Evolutionary conservation across 2,797 vertebrate genomes (phyloP).

Genomic region (Tragelaphus eurycerus): DNA sequence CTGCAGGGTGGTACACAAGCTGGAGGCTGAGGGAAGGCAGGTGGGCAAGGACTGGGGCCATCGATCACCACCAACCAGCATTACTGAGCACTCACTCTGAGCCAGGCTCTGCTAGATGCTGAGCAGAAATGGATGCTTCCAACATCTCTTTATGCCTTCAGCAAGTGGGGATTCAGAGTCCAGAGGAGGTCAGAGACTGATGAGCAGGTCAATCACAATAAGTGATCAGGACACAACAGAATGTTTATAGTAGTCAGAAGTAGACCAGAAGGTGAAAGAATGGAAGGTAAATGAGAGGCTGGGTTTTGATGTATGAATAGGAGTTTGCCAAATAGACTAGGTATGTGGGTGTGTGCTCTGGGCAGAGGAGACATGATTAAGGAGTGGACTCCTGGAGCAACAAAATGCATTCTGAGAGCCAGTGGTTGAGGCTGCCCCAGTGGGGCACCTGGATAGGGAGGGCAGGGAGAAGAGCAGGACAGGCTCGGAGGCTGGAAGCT

Average conservation of each 20-base stretch:
- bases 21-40: accelerated
- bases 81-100: not conserved
- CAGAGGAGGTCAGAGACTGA: not conserved
- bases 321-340: not conserved
- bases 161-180: not conserved
- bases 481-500: not conserved
- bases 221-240: too few relatives aligned
- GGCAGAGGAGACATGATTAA: not conserved
- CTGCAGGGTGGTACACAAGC: too few relatives aligned
- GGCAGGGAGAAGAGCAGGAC: not conserved
- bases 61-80: accelerated
- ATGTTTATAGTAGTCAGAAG: not conserved
- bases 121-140: not conserved
- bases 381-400: not conserved
- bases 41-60: accelerated
- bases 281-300: not conserved
- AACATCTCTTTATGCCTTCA: not conserved
- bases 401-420: not conserved
- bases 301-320: not conserved
- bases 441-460: accelerated
- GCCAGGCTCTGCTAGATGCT: not conserved
- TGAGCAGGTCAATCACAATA: accelerated
- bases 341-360: not conserved
- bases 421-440: not conserved
- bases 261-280: not conserved